phyloP scores from a whole-genome alignment of 2,797 vertebrate species.

The Hoplostethus mediterraneus region DNA sequence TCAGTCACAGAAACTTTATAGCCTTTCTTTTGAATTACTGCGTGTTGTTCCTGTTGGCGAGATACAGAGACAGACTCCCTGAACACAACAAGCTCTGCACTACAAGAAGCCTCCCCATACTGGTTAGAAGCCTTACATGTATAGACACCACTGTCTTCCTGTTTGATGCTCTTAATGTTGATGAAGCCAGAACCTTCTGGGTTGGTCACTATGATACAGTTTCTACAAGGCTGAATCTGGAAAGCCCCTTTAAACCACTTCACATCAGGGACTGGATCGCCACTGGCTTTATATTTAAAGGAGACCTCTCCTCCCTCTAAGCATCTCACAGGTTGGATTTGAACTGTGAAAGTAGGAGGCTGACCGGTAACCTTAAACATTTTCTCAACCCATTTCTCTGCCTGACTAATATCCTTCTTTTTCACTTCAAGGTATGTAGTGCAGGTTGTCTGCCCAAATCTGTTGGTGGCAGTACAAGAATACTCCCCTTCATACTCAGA shows the following conservation, averaged over 20 bases:
- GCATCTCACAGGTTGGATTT: slow-evolving; percentile 82
- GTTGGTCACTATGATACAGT: slow-evolving; percentile 79
- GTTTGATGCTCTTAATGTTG: slow-evolving; percentile 78
- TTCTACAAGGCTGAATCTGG: slow-evolving; percentile 81
- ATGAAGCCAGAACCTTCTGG: slow-evolving; percentile 89
- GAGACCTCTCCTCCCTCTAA: slow-evolving; percentile 80
- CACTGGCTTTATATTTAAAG: slow-evolving; percentile 85
- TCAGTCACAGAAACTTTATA: slow-evolving; percentile 84
- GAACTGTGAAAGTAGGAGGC: slow-evolving; percentile 84
- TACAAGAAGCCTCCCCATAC: slow-evolving; percentile 86
- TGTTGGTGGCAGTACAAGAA: slow-evolving; percentile 88
- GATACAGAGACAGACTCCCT: slow-evolving; percentile 72
- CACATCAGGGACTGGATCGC: slow-evolving; percentile 84
- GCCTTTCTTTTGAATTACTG: slow-evolving; percentile 78
- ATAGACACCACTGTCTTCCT: slow-evolving; percentile 88
- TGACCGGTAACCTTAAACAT: slow-evolving; percentile 83
- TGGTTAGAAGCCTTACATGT: slow-evolving; percentile 86
- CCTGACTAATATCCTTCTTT: slow-evolving; percentile 73
- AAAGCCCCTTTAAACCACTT: slow-evolving; percentile 89
- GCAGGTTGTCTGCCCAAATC: slow-evolving; percentile 86
- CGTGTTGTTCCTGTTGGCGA: slow-evolving; percentile 70
- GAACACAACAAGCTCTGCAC: slow-evolving; percentile 89
- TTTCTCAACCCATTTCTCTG: slow-evolving; percentile 84
- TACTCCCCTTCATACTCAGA: slow-evolving; percentile 91
- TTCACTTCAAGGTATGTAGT: slow-evolving; percentile 88